Conservation (phyloP, 2,113 vertebrate genomes). For the Phylloscopus trochiloides region DNA sequence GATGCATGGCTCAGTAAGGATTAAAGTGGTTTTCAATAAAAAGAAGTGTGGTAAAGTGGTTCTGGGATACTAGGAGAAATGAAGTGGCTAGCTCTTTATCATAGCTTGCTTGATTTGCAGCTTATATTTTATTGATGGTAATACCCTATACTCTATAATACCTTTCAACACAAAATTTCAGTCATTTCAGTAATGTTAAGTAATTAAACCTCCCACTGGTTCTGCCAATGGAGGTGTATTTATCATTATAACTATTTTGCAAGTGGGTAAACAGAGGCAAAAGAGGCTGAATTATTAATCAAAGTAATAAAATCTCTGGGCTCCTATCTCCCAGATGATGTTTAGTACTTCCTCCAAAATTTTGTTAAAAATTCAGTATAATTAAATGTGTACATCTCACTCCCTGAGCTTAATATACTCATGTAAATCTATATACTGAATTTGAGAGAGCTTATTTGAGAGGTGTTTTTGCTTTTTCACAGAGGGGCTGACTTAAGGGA, state of each 20-base stretch:
- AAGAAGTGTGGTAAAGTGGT: not conserved
- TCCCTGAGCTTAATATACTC: not conserved
- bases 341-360: not conserved
- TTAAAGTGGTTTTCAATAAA: not conserved
- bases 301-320: conserved; percentile 3
- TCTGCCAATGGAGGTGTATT: conserved; percentile 38
- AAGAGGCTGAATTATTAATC: conserved; percentile 33
- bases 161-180: conserved; percentile 40
- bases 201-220: conserved; percentile 53
- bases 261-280: conserved; percentile 39
- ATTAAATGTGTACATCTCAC: not conserved
- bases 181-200: conserved; percentile 43
- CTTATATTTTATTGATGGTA: conserved; percentile 46
- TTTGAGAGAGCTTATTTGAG: not conserved
- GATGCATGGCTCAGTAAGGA: not conserved
- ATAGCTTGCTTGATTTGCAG: conserved; percentile 38
- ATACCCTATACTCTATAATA: conserved; percentile 35
- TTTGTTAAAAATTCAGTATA: not conserved
- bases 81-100: not conserved
- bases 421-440: not conserved
- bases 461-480: not conserved
- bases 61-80: not conserved
- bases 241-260: conserved; percentile 41
- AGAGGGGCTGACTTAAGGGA: not conserved
- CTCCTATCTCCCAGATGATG: not conserved